Base-by-base conservation (phyloP, 2,113 vertebrate genomes). In the Hystrix cristata region DNA sequence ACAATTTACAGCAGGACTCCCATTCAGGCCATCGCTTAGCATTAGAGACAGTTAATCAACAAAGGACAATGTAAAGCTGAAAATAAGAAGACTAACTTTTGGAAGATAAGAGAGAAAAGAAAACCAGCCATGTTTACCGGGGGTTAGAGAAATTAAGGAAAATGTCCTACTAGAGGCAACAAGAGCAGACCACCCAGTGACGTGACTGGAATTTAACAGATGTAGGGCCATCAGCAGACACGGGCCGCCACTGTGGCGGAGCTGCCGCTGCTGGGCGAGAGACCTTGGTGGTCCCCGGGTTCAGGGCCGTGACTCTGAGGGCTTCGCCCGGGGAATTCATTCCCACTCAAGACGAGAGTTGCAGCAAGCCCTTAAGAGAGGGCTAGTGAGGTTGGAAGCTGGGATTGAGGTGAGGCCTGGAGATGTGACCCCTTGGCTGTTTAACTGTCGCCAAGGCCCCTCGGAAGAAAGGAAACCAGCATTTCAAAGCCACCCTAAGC, bases 161-260 rank as follows among this genome's bases (percentile, higher is more conserved):
- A 78, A 82, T 18, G 23, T 76, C 38, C 23, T 12, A 6, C 18
- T 53, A 14, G 31, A 78, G 59, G 27, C 46, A 65, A 23, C 4
- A 60, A 82, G 72, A 84, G 3, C 27, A 46, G 53, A 53, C 23
- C 46, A 34, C 79, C n/a, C 19, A 9, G 19, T 34, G 29, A 65
- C 27, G 76, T 34, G 34, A 31, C 0, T 23, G 29, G n/a, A 62
- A 15, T 27, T 74, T 31, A 21, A 21, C 14, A 74, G 76, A 74
- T 1, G 0, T 0, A 18, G 1, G 1, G n/a, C 25, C 43, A 3
- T 3, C 1, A 12, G 16, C 6, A 62, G 64, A 57, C 1, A 0
- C 2, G 27, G 2, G 31, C n/a, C n/a, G 3, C 4, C 3, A 25
- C 0, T 11, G 46, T 25, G 3, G 12, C 31, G 21, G 55, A 23